These are phyloP conservation scores for Phrynosoma platyrhinos DNA, from an alignment of 2,113 vertebrate genomes.

Conservation along the genomic window DNA sequence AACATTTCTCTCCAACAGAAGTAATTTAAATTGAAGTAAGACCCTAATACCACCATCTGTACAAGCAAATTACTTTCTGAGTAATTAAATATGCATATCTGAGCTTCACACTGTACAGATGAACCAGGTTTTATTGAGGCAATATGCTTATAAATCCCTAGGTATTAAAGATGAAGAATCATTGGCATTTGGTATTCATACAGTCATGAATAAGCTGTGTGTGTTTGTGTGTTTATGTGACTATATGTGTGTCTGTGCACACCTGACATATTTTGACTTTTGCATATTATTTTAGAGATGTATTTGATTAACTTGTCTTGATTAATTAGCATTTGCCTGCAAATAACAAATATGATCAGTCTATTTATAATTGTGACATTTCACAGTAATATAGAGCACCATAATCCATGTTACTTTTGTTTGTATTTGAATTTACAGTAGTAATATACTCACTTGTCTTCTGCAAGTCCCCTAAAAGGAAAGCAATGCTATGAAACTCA, in stretches of 20 bases:
- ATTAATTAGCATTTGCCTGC: constrained; percentile 72
- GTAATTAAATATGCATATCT: constrained; percentile 87
- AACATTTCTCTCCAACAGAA: constrained; percentile 70
- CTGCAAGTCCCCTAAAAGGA: constrained; percentile 63
- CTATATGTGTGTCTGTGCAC: background rate
- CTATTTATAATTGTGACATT: constrained; percentile 64
- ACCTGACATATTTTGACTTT: constrained; percentile 36
- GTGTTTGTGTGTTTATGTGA: background rate
- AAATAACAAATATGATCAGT: constrained; percentile 57
- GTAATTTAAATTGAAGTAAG: constrained; percentile 82
- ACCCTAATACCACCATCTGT: constrained; percentile 83
- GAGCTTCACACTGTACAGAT: constrained; percentile 79
- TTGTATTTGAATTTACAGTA: constrained; percentile 61
- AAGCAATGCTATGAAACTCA: constrained; percentile 61
- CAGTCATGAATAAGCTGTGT: constrained; percentile 65
- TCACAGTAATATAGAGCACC: constrained; percentile 48
- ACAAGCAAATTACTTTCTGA: constrained; percentile 80
- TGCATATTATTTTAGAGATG: constrained; percentile 63
- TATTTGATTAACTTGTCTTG: constrained; percentile 69
- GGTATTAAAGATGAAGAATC: constrained; percentile 78
- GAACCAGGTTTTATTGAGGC: constrained; percentile 81
- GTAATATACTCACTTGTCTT: constrained; percentile 55
- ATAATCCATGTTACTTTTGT: constrained; percentile 54
- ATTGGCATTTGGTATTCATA: constrained; percentile 72
- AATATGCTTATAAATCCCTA: constrained; percentile 83